Base-by-base conservation (phyloP, 2,113 vertebrate species). In the Dunckerocampus dactyliophorus region DNA sequence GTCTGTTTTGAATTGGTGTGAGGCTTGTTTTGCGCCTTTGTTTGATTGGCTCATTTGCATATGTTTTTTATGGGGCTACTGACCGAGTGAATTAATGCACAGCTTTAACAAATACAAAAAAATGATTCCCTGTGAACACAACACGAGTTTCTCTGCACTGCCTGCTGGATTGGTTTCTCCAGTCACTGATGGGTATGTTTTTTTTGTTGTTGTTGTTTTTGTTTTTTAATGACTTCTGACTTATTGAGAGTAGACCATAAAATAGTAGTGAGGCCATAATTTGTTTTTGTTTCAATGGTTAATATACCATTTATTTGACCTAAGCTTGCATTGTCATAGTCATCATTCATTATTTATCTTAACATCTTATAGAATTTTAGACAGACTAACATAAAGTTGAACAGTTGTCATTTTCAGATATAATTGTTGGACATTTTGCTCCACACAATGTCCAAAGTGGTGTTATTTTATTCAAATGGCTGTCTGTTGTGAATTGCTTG, bases 41-140 rank as follows among this genome's bases (percentile, higher is more conserved):
- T 28, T 54, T 54, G 16, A 37, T 52, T 52, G 51, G 17, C 8
- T 17, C 8, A 53, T 53, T 53, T 53, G 24, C 51, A 53, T 53
- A 52, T 52, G 8, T 53, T 53, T n/a, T 53, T 42, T 31, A 31
- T 53, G 22, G 28, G 24, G 24, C 15, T 24, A 8, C 14, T 52
- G 50, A 17, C 17, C 8, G 16, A 31, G 22, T 39, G 11, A 55
- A 55, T 55, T 55, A 55, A 19, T 55, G 53, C 31, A 55, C 15
- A 6, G 19, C 11, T 2, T 13, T n/a, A 55, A 55, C n/a, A 31
- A 52, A 52, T 42, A 34, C 10, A 0, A 42, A 42, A 42, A 42
- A 42, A 42, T 42, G 5, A n/a, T 42, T 11, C 39, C 12, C 39
- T 12, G 10, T 12, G 1, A 42, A 12, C 39, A 42, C 39, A 7